These are phyloP conservation scores for Drosophila engyochracea DNA, from an alignment of 2,888 invertebrate species.

Conservation along the genomic window DNA sequence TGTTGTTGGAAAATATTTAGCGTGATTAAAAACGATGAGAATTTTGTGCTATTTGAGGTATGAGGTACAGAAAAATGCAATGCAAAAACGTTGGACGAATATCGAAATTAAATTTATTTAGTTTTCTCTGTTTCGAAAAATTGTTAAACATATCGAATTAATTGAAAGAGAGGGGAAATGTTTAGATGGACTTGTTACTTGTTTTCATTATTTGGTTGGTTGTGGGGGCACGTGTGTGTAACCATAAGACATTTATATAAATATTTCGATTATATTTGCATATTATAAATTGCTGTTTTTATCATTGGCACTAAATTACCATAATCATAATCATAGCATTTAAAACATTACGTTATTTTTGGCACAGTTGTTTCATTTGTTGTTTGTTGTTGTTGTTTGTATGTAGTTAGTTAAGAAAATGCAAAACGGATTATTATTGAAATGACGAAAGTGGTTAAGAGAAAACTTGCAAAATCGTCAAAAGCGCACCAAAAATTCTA, in stretches of 20 bases:
- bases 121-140: conserved; percentile 22
- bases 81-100: conserved; percentile 40
- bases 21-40: conserved; percentile 55
- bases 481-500: conserved; percentile 20
- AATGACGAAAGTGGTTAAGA: conserved; percentile 44
- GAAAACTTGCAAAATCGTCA: conserved; percentile 46
- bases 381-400: conserved; percentile 24
- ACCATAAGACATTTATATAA: conserved; percentile 85
- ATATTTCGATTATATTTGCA: conserved; percentile 52
- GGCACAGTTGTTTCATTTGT: conserved; percentile 49
- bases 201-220: conserved; percentile 19
- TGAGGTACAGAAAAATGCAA: conserved; percentile 40
- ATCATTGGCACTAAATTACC: conserved; percentile 32
- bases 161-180: conserved; percentile 32
- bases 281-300: conserved; percentile 31
- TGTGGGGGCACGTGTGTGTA: conserved; percentile 83
- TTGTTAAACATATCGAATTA: conserved; percentile 30
- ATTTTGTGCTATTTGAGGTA: conserved; percentile 41
- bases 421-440: conserved; percentile 65
- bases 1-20: conserved; percentile 29
- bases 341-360: conserved; percentile 27
- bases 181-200: conserved; percentile 34
- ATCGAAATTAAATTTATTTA: conserved; percentile 48
- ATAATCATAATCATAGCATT: conserved; percentile 28
- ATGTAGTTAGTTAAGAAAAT: conserved; percentile 61